Evolutionary conservation across 1,140 invertebrate species (phyloP).

Genomic region (Thaumetopoea pityocampa): DNA sequence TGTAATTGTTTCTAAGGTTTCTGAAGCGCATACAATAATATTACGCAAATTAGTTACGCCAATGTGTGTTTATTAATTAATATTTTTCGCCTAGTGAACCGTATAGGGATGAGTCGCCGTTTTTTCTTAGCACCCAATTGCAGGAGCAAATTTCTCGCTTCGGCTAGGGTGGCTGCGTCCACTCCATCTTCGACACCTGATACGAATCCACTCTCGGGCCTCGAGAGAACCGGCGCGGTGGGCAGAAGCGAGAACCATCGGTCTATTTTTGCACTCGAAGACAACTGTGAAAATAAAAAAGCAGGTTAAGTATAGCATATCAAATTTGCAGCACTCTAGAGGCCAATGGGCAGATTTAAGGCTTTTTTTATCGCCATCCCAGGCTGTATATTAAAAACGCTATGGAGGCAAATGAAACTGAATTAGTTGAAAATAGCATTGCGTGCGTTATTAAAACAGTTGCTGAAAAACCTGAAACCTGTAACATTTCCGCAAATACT

Average conservation of each 20-base stretch:
- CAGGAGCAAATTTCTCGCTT: conserved; percentile 72
- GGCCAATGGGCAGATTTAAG: no score
- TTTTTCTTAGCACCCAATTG: conserved; percentile 82
- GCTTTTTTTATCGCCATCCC: no score
- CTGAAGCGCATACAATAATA: conserved; percentile 18
- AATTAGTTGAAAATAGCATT: no score
- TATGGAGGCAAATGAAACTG: no score
- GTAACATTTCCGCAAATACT: no score
- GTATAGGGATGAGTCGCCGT: conserved; percentile 78
- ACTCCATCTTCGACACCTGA: conserved; percentile 77
- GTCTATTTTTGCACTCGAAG: conserved; percentile 83
- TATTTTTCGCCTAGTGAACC: conserved; percentile 78
- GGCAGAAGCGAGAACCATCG: conserved; percentile 83
- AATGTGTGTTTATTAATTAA: conserved; percentile 62
- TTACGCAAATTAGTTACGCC: conserved; percentile 34
- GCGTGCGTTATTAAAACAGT: no score
- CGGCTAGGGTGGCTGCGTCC: conserved; percentile 57
- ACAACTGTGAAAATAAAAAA: no score
- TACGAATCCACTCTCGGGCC: conserved; percentile 84
- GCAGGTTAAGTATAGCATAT: no score
- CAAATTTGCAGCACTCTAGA: no score
- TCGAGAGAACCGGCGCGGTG: conserved; percentile 77
- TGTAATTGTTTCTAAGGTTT: conserved; percentile 8
- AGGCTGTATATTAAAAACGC: no score
- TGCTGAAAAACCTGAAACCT: no score